These are phyloP conservation scores for Lasiurus cinereus DNA, from an alignment of 2,113 vertebrate species.

Conservation along the genomic window DNA sequence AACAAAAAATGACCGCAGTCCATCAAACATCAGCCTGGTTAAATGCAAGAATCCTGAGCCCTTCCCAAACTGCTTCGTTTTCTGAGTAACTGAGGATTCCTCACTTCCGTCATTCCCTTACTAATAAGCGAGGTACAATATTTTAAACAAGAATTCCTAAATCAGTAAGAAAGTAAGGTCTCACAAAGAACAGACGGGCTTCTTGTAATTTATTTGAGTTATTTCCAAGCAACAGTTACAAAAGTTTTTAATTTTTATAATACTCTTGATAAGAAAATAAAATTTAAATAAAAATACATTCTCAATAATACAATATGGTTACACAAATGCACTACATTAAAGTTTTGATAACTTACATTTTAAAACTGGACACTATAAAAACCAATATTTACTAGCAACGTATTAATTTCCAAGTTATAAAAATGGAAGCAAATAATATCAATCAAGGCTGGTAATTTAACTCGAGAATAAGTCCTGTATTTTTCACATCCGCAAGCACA, in stretches of 20 bases:
- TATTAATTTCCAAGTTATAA: slow-evolving; percentile 83
- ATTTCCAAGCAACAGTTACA: slow-evolving; percentile 87
- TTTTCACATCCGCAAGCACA: slow-evolving; percentile 81
- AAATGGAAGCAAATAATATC: slow-evolving; percentile 82
- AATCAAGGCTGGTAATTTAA: slow-evolving; percentile 80
- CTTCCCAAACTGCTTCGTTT: background rate
- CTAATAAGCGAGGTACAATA: background rate
- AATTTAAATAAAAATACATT: slow-evolving; percentile 92
- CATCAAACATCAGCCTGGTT: background rate
- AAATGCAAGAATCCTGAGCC: background rate
- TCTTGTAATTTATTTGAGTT: slow-evolving; percentile 88
- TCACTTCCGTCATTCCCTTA: background rate
- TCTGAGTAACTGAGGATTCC: background rate
- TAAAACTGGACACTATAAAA: slow-evolving; percentile 82
- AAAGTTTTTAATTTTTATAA: slow-evolving; percentile 87
- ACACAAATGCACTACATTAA: slow-evolving; percentile 85
- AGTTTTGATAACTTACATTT: slow-evolving; percentile 86
- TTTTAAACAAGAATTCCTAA: slow-evolving; percentile 13
- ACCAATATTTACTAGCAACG: slow-evolving; percentile 82
- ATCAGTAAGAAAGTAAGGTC: slow-evolving; percentile 42
- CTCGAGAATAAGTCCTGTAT: slow-evolving; percentile 81
- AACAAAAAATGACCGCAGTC: background rate
- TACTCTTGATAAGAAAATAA: slow-evolving; percentile 90
- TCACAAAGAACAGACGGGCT: slow-evolving; percentile 70
- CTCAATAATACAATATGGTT: slow-evolving; percentile 86